These are phyloP conservation scores for Carcina quercana DNA, from an alignment of 2,888 invertebrate species.

Conservation along the genomic window DNA sequence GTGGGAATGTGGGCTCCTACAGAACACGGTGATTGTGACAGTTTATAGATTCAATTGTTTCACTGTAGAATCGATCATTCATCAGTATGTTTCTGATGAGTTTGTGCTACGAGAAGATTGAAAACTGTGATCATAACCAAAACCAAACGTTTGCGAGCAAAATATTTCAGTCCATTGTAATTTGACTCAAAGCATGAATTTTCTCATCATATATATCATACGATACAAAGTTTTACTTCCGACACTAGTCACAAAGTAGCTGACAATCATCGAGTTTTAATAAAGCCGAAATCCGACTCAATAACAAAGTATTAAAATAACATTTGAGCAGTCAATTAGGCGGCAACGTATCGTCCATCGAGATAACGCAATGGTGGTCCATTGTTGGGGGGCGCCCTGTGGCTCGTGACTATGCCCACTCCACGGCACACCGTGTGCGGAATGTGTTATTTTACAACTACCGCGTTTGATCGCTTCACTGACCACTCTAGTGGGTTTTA, in stretches of 20 bases:
- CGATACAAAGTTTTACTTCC: not conserved
- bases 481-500: slow-evolving; percentile 51
- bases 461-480: slow-evolving; percentile 56
- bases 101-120: too few species aligned
- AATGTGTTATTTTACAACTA: slow-evolving; percentile 62
- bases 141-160: too few species aligned
- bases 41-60: too few species aligned
- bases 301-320: slow-evolving; percentile 66
- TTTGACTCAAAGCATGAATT: too few species aligned
- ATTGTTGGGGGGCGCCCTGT: slow-evolving; percentile 58
- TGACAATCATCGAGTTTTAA: slow-evolving; percentile 24
- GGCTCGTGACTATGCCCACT: slow-evolving; percentile 42
- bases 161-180: too few species aligned
- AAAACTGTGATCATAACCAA: too few species aligned
- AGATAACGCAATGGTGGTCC: slow-evolving; percentile 70
- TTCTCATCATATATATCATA: not conserved
- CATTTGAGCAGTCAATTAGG: slow-evolving; percentile 72
- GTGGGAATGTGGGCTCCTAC: slow-evolving; percentile 58
- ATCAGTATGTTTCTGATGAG: too few species aligned
- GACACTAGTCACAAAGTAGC: not conserved
- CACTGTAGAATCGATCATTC: too few species aligned
- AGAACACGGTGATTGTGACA: too few species aligned
- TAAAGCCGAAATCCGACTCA: slow-evolving; percentile 33
- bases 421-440: slow-evolving; percentile 46
- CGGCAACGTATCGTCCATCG: slow-evolving; percentile 68